Percentiles rank a stretch among this genome's conserved stretches.
Evolutionary conservation across 2,888 invertebrate species (phyloP).

Genomic region (Melanchra persicariae): DNA sequence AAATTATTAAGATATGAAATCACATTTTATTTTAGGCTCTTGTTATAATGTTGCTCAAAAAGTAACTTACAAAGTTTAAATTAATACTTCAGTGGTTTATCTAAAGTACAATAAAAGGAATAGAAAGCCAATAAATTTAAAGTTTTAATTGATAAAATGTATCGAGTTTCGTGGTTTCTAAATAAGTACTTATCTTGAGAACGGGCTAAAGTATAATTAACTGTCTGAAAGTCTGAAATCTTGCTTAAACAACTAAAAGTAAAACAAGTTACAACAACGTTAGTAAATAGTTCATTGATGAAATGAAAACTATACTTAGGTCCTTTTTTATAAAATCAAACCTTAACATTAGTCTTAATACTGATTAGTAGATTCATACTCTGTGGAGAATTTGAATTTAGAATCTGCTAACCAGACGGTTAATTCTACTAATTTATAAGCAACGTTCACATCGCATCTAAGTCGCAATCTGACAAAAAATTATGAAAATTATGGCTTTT

Average conservation of each 20-base stretch:
- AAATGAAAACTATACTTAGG: not conserved
- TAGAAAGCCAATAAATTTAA: conserved; percentile 13
- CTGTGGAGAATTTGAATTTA: no score
- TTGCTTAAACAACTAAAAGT: not conserved
- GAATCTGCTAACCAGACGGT: no score
- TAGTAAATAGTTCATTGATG: not conserved
- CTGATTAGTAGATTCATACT: no score
- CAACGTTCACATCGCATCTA: no score
- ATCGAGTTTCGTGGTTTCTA: conserved; percentile 10
- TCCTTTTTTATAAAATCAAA: no score
- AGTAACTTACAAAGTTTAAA: conserved; percentile 11
- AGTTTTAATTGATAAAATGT: conserved; percentile 28
- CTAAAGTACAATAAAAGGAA: conserved; percentile 13
- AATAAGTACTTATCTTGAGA: not conserved
- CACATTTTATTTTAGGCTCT: not conserved
- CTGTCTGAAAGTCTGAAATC: not conserved
- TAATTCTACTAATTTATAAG: no score
- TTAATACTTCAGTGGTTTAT: conserved; percentile 19
- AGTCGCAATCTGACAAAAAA: no score
- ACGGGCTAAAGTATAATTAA: not conserved
- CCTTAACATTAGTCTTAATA: no score
- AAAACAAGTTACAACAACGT: not conserved
- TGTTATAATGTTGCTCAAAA: not conserved
- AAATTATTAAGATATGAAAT: not conserved
- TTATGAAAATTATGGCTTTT: no score